Evolutionary conservation across 2,113 vertebrate species (phyloP).

Genomic region (Neogale vison): DNA sequence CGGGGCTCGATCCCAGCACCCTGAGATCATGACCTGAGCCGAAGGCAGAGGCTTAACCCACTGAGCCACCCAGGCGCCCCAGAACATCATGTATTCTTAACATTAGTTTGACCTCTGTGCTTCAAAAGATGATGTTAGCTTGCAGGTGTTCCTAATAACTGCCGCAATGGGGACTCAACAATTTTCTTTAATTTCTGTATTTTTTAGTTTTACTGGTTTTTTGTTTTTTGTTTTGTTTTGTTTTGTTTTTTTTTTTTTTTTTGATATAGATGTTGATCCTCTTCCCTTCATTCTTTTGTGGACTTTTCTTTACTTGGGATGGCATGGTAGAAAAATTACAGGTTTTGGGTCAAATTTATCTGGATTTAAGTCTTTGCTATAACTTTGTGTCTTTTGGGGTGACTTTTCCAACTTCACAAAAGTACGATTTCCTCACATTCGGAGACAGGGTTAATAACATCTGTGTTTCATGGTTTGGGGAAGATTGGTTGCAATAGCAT

Average conservation of each 20-base stretch:
- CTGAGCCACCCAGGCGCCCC: too few relatives aligned
- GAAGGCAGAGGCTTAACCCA: too few relatives aligned
- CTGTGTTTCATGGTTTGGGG: neutral
- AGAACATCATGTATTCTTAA: neutral
- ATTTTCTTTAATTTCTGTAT: neutral
- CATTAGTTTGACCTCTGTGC: neutral
- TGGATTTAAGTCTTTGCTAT: neutral
- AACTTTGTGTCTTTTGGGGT: neutral
- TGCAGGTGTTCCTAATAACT: neutral
- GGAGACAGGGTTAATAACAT: neutral
- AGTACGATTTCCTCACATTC: neutral
- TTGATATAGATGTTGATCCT: neutral
- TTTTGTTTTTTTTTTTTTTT: neutral
- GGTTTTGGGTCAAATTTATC: neutral
- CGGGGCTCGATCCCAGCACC: too few relatives aligned
- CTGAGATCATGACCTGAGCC: too few relatives aligned
- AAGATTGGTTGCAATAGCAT: neutral
- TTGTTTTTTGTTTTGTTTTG: too few relatives aligned
- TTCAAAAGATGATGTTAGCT: slow-evolving; percentile 21
- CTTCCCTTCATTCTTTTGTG: neutral
- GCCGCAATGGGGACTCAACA: neutral
- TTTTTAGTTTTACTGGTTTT: neutral
- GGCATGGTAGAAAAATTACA: neutral
- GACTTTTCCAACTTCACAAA: neutral
- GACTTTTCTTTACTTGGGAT: neutral